phyloP scores from a whole-genome alignment of 2,113 vertebrate genomes.

The Bombycilla garrulus region DNA sequence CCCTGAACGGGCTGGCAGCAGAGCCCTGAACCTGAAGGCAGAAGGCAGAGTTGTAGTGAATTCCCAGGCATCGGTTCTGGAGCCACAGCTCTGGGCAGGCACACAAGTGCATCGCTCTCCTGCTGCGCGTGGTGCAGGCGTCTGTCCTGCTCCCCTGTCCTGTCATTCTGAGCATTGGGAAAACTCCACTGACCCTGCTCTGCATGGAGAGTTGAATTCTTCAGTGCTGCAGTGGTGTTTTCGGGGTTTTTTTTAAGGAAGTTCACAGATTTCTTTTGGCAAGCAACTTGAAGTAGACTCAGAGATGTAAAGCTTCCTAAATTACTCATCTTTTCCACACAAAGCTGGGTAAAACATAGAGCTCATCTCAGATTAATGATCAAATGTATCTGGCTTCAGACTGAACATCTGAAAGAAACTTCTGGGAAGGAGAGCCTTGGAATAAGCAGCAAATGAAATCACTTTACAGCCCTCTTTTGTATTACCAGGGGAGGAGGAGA shows the following conservation, averaged over 20 bases:
- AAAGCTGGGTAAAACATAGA: neutral
- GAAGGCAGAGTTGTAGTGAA: neutral
- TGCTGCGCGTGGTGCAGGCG: accelerated
- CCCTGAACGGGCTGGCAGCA: neutral
- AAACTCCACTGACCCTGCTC: neutral
- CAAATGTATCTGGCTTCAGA: neutral
- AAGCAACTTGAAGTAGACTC: neutral
- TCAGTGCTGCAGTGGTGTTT: neutral
- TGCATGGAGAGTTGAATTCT: neutral
- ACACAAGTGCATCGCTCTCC: accelerated
- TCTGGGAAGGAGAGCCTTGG: neutral
- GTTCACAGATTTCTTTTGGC: neutral
- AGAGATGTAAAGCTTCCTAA: neutral
- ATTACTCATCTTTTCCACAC: neutral
- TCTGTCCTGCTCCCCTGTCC: neutral
- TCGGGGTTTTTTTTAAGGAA: neutral
- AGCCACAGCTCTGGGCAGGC: neutral
- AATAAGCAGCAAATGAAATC: neutral
- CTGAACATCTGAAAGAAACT: neutral
- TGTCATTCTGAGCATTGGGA: neutral
- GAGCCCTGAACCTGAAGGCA: neutral
- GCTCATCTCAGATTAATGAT: neutral
- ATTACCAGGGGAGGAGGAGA: neutral
- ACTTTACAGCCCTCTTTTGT: neutral
- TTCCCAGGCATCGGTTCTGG: neutral